Evolutionary conservation across 2,797 vertebrate genomes (phyloP).

Genomic region (Ibycter americanus): DNA sequence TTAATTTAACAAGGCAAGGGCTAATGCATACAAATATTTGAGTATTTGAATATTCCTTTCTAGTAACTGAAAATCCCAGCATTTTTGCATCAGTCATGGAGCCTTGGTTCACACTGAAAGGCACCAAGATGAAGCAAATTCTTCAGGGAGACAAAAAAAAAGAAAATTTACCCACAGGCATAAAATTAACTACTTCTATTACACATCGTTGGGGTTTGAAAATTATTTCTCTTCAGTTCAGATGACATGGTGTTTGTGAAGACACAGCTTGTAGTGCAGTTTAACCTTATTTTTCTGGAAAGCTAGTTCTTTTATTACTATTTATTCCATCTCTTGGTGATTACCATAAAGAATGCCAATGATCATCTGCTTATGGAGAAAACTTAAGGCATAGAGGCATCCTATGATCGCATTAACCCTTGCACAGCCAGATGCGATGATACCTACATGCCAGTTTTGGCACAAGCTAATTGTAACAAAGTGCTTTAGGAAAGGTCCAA

Average conservation of each 20-base stretch:
- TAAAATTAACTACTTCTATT: not conserved
- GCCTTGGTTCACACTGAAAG: not conserved
- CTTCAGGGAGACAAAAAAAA: not conserved
- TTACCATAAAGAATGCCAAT: not conserved
- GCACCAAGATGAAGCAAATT: not conserved
- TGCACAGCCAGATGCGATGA: accelerated
- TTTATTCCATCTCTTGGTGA: not conserved
- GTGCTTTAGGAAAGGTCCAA: not conserved
- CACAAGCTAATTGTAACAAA: not conserved
- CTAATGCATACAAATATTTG: not conserved
- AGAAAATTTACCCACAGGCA: not conserved
- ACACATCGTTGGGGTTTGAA: not conserved
- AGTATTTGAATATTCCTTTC: not conserved
- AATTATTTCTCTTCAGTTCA: not conserved
- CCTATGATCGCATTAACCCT: not conserved
- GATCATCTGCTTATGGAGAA: not conserved
- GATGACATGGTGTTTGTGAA: not conserved
- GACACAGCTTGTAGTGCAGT: not conserved
- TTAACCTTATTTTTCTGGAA: not conserved
- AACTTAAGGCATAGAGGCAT: not conserved
- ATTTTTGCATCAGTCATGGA: not conserved
- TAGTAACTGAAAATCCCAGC: not conserved
- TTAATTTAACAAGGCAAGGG: not conserved
- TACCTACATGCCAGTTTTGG: not conserved
- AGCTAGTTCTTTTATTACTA: not conserved